Base-by-base conservation (phyloP, 2,888 invertebrate genomes). In the Notodonta ziczac region DNA sequence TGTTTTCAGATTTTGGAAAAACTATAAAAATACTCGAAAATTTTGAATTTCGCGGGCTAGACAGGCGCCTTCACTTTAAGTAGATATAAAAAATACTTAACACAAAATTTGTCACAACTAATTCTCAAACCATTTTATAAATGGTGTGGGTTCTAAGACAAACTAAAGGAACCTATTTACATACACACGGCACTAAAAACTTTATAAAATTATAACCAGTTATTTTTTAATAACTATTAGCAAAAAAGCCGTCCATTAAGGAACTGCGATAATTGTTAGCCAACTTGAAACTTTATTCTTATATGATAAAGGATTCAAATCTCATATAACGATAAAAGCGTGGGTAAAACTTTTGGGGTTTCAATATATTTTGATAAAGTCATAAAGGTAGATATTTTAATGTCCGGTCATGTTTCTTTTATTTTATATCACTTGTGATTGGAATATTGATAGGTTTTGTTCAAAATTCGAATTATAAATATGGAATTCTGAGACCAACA, bases 121-220 rank as follows among this genome's bases (percentile, higher is more conserved):
- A 24, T 24, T 24, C 24, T 16, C 16, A 50, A 50, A 16, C 32
- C 32, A 52, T 32, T 52, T 52, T 32, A 13, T 12, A 7, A 13
- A 52, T 52, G 5, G 16, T 16, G 50, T 50, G 50, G 50, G 50
- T 8, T 50, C 13, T 32, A 13, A 32, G 52, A 52, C 32, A 52
- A 6, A 6, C 5, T 32, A 32, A 52, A 50, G 14, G 32, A 52
- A 32, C 52, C 13, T 32, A 52, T 52, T 52, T 52, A 52, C 52
- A 52, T 52, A 52, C 52, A 52, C 52, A 52, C 52, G 52, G 32
- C 52, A 52, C 52, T 52, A 52, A 52, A 4, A 50, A 16, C 50
- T 1, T 16, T 35, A 52, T 14, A 24, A 51, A 24, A 24, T 52
- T 52, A 16, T 50, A 50, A 50, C 50, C 4, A 16, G 50, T 14